Evolutionary conservation across 2,888 invertebrate genomes (phyloP).

Genomic region (Drosophila bunnanda): DNA sequence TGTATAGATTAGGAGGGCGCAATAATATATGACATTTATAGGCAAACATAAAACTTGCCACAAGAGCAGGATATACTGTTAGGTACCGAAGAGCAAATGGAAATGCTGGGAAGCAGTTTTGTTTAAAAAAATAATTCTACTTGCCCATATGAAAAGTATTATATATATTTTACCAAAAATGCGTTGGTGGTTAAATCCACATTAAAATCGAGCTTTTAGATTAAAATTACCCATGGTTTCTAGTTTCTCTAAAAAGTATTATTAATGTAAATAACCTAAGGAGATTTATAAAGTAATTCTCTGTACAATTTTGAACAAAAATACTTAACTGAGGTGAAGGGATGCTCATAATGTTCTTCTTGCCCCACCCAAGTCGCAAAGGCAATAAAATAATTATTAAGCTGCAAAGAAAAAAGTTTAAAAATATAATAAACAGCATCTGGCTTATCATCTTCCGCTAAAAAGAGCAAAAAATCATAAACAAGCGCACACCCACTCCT

Average conservation of each 20-base stretch:
- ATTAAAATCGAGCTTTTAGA: too few relatives aligned
- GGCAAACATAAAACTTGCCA: constrained; percentile 45
- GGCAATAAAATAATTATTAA: constrained; percentile 1
- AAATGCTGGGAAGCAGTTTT: constrained; percentile 10
- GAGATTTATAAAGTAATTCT: too few relatives aligned
- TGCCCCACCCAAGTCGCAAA: too few relatives aligned
- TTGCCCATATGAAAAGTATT: neutral
- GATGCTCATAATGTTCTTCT: neutral
- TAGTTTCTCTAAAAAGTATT: too few relatives aligned
- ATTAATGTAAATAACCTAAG: too few relatives aligned
- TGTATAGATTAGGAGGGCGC: constrained; percentile 62
- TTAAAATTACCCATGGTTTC: too few relatives aligned
- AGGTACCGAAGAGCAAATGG: constrained; percentile 10
- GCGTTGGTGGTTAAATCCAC: neutral
- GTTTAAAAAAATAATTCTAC: constrained; percentile 4
- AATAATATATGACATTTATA: constrained; percentile 75
- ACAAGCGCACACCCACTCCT: constrained; percentile 11
- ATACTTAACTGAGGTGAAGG: neutral
- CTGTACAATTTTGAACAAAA: neutral
- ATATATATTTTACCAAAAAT: neutral
- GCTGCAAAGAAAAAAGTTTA: neutral
- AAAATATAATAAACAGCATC: constrained; percentile 8
- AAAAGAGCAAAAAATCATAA: constrained; percentile 2
- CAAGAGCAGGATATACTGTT: neutral
- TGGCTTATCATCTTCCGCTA: constrained; percentile 3